These are phyloP conservation scores for Zingel zingel DNA, from an alignment of 2,113 vertebrate genomes.

Conservation along the genomic window DNA sequence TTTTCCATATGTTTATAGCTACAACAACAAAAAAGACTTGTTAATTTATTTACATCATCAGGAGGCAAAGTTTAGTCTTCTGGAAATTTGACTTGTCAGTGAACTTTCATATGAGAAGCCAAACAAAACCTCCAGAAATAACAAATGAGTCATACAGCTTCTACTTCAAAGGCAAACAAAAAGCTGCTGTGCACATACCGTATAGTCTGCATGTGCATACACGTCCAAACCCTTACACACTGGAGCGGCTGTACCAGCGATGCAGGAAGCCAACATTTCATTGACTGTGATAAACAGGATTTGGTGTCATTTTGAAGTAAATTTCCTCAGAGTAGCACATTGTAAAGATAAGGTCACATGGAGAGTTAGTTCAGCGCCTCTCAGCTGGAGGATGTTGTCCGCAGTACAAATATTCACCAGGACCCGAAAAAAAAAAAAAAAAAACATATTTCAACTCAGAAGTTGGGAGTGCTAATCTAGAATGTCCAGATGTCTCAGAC, in stretches of 20 bases:
- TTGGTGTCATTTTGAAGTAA: constrained; percentile 52
- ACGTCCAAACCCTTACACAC: not conserved
- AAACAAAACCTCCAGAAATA: constrained; percentile 20
- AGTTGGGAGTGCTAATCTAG: constrained; percentile 58
- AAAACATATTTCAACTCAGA: constrained; percentile 7
- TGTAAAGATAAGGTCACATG: constrained; percentile 55
- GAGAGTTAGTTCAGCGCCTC: constrained; percentile 40
- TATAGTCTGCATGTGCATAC: not conserved
- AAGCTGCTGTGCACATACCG: not conserved
- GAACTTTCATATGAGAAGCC: constrained; percentile 43
- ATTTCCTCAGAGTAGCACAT: constrained; percentile 40
- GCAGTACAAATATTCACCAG: not conserved
- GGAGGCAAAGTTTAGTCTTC: not conserved
- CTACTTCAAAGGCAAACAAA: constrained; percentile 39
- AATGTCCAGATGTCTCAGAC: constrained; percentile 60
- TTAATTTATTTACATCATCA: not conserved
- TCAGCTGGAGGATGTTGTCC: constrained; percentile 23
- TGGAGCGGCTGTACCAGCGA: not conserved
- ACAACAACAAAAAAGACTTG: not conserved
- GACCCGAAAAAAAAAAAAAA: not conserved
- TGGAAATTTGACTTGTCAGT: constrained; percentile 20
- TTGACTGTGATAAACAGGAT: constrained; percentile 50
- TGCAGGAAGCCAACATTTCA: constrained; percentile 12
- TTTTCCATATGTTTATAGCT: not conserved
- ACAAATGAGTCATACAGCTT: constrained; percentile 42